Evolutionary conservation across 1,140 invertebrate species (phyloP), one percentile per base, ranked within the genome.

Genomic region (Aethina tumida): DNA sequence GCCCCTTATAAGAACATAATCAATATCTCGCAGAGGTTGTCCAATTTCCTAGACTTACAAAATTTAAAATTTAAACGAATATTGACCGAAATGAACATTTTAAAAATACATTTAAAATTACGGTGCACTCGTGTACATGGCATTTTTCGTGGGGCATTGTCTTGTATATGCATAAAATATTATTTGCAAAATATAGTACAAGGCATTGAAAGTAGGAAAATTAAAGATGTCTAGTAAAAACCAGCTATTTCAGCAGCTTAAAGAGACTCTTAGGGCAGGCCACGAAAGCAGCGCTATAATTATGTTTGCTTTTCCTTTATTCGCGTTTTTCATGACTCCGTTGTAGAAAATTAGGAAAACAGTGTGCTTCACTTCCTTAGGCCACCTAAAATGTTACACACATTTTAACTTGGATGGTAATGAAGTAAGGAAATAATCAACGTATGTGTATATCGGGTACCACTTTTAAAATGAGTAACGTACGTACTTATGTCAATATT

Each of bases 251-350:
- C 27, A n/a, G 7, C 9, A 29, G 27, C 27, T n/a, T 12, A 6
- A 12, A 29, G 27, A 29, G 27, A 5, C 27, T 12, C 27, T 29
- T 13, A 29, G 12, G 27, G 14, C 14, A 8, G 6, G 5, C 27
- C 27, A 34, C 15, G 15, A 34, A 34, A 19, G 2, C 5, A 34
- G 32, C 32, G 32, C 8, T 9, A 34, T 34, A 34, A 34, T 34
- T 34, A 34, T 34, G 32, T 34, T 34, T 34, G 20, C 32, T 34
- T 34, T 34, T 34, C 32, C 18, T 34, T 34, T 34, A 34, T 34
- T 34, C 32, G 9, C 15, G 7, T 34, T 19, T 19, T 34, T 20
- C 18, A 22, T 29, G 27, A n/a, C n/a, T 29, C 5, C 9, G 27
- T 6, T 29, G 27, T n/a, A n/a, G 27, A 5, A 13, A 29, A 29